These are phyloP conservation scores for Silurus meridionalis DNA, from an alignment of 2,113 vertebrate genomes.

Conservation along the genomic window DNA sequence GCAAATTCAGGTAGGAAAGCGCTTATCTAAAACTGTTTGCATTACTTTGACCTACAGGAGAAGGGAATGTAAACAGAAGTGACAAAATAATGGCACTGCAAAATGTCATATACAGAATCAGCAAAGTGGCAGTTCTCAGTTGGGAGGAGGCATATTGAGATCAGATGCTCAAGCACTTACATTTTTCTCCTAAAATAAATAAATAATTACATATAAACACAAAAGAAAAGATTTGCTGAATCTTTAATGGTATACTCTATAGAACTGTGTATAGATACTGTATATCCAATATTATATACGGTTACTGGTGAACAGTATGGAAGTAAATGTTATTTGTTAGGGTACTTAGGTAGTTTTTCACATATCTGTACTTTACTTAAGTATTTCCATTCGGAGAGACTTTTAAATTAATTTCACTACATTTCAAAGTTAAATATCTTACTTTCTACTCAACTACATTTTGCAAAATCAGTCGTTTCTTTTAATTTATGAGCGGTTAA, in stretches of 20 bases:
- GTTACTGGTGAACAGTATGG: too few species aligned
- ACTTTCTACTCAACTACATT: too few species aligned
- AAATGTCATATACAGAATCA: constrained; percentile 14
- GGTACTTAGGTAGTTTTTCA: too few species aligned
- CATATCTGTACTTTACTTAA: too few species aligned
- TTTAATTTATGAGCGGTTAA: too few species aligned
- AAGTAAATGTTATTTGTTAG: too few species aligned
- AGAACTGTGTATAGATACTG: too few species aligned
- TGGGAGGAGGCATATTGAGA: neutral
- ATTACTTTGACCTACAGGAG: neutral
- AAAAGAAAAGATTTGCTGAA: neutral
- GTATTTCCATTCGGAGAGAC: too few species aligned
- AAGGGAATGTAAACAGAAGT: neutral
- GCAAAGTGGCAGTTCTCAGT: neutral
- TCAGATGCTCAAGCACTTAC: neutral
- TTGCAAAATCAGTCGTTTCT: too few species aligned
- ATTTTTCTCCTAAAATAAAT: neutral
- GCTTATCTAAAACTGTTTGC: neutral
- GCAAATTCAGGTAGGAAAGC: neutral
- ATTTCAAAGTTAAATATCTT: too few species aligned
- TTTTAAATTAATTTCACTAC: too few species aligned
- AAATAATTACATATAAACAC: neutral
- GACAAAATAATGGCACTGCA: neutral
- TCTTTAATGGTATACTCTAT: neutral
- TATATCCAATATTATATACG: neutral